Base-by-base conservation (phyloP, 1,140 invertebrate species). In the Ostrea edulis region DNA sequence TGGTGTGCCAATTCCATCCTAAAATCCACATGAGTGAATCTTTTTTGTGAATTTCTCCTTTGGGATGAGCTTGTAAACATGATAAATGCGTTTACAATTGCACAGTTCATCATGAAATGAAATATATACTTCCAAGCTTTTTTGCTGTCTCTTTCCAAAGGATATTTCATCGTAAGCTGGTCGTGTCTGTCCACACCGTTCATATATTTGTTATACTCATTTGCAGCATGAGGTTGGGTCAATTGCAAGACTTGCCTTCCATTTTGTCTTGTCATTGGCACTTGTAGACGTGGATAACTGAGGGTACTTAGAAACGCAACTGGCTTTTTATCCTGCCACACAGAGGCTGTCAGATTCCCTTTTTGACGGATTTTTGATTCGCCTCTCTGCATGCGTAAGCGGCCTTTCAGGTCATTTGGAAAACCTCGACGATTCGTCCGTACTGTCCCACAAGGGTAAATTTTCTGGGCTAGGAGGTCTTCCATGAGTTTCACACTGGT, bases 271-370 rank as follows among this genome's bases (percentile, higher is more conserved):
- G n/a, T 81, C 14, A 65, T 22, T 17, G 17, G 20, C 2, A 86
- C 35, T 68, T 77, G 22, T 29, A 14, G 22, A 22, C 2, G 14
- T 5, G 87, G 77, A 68, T 86, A 62, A 82, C 77, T 65, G 0
- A 88, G 58, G n/a, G 82, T 88, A 4, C 71, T 82, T 29, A 87
- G 44, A 62, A 83, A 83, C 14, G 53, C 54, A n/a, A 89, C 88
- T 22, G 58, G 85, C 44, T 84, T 86, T 83, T 89, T 89, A 55
- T 87, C 88, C 55, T 86, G 51, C 88, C 85, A 86, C 4, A 89
- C 88, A 77, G 85, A 35, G 25, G 55, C 88, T 29, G 83, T 85
- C 8, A 89, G 35, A 11, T 87, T 77, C 14, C 82, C 51, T 52
- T 55, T 58, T 11, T 71, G 88, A 44, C 2, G 22, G n/a, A 62